phyloP scores from a whole-genome alignment of 1,140 invertebrate species.

The Pectinophora gossypiella region DNA sequence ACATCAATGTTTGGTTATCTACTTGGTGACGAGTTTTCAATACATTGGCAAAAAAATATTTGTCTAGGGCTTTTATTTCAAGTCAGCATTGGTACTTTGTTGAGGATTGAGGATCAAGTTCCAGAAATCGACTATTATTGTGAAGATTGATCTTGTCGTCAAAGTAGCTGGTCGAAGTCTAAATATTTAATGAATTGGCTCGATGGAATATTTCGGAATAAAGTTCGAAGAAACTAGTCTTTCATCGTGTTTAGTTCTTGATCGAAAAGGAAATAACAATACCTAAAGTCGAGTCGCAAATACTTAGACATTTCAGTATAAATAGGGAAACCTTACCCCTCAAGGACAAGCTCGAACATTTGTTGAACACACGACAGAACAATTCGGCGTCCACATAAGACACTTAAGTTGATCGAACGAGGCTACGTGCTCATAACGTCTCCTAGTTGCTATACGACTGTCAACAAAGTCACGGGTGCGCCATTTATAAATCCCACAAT shows the following conservation, averaged over 20 bases:
- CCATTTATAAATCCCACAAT: constrained; percentile 1
- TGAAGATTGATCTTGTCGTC: background rate
- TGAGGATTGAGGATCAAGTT: background rate
- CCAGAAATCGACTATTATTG: background rate
- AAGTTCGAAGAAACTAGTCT: no score
- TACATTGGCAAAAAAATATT: background rate
- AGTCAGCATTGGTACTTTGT: background rate
- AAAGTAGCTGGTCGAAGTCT: no score
- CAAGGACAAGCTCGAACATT: no score
- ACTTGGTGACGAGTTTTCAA: no score
- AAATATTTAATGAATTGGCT: no score
- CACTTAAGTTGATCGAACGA: background rate
- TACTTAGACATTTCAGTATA: no score
- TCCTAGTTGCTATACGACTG: background rate
- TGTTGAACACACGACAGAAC: no score
- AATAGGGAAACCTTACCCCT: no score
- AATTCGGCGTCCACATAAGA: background rate
- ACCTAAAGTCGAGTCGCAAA: no score
- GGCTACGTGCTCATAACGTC: background rate
- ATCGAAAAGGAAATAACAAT: no score
- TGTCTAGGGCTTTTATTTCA: background rate
- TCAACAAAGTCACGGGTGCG: background rate
- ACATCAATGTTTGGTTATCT: constrained; percentile 1
- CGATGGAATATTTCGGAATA: no score
- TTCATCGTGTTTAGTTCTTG: no score